Conservation (phyloP, 2,797 vertebrate genomes). For the Sebastes nivosus region DNA sequence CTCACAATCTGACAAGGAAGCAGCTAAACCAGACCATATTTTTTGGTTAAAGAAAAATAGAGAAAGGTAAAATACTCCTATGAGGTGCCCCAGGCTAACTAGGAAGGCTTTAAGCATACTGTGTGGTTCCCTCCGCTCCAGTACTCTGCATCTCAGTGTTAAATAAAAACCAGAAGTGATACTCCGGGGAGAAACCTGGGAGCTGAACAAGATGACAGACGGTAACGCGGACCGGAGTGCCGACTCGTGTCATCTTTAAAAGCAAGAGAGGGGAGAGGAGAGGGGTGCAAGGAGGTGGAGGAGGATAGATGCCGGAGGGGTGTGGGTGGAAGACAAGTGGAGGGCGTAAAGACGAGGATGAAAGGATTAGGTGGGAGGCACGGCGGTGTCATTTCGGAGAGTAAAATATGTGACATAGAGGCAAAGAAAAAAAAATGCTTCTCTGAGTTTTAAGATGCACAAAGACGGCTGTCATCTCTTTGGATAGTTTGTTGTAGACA, state of each 20-base stretch:
- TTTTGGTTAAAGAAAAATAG: background rate
- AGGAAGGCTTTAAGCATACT: slow-evolving; percentile 37
- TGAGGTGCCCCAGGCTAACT: slow-evolving; percentile 46
- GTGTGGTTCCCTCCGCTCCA: slow-evolving; percentile 47
- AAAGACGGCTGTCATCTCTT: slow-evolving; percentile 15
- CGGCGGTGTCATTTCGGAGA: slow-evolving; percentile 39
- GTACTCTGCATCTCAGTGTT: slow-evolving; percentile 33
- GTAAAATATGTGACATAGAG: slow-evolving; percentile 34
- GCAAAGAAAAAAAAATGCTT: slow-evolving; percentile 11
- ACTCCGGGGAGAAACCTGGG: slow-evolving; percentile 50
- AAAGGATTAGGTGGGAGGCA: slow-evolving; percentile 71
- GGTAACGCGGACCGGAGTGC: slow-evolving; percentile 19
- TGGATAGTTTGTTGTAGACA: slow-evolving; percentile 9
- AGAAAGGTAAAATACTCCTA: slow-evolving; percentile 16
- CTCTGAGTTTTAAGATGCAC: slow-evolving; percentile 16
- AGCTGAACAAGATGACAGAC: slow-evolving; percentile 49
- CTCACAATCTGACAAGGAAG: slow-evolving; percentile 5
- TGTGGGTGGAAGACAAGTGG: slow-evolving; percentile 65
- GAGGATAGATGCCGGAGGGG: slow-evolving; percentile 53
- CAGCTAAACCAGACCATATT: slow-evolving; percentile 9
- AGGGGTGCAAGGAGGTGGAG: slow-evolving; percentile 33
- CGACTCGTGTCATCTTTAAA: slow-evolving; percentile 62
- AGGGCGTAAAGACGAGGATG: slow-evolving; percentile 63
- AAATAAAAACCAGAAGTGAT: slow-evolving; percentile 53
- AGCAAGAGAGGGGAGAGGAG: slow-evolving; percentile 18